Conservation (phyloP, 2,113 vertebrate species). For the Lonchura striata region DNA sequence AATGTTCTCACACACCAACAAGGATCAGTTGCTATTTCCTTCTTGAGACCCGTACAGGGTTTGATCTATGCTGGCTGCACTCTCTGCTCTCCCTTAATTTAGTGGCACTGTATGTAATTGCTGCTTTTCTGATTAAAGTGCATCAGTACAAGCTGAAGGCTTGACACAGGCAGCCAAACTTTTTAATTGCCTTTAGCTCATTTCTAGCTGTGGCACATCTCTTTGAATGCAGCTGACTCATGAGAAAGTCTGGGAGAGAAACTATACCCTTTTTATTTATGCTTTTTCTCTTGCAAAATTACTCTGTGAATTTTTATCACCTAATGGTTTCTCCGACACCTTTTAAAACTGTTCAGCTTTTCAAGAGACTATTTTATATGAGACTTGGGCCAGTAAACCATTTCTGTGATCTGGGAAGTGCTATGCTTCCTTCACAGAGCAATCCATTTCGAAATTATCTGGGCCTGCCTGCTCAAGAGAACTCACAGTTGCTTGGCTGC, state of each 20-base stretch:
- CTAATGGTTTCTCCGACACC: conserved; percentile 32
- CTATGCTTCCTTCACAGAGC: neutral
- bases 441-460: conserved; percentile 43
- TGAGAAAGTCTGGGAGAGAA: neutral
- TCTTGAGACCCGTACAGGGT: neutral
- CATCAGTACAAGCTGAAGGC: neutral
- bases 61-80: neutral
- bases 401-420: conserved; percentile 8
- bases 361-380: conserved; percentile 14
- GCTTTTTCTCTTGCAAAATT: conserved; percentile 24
- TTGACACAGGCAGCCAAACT: neutral
- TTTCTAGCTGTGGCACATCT: neutral
- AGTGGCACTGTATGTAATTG: neutral
- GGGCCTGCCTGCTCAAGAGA: neutral
- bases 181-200: conserved; percentile 3
- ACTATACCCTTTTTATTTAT: neutral
- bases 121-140: conserved; percentile 7
- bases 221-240: neutral
- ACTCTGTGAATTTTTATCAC: conserved; percentile 27
- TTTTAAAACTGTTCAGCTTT: conserved; percentile 31
- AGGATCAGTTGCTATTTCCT: neutral
- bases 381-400: neutral
- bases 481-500: neutral
- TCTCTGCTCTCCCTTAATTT: neutral
- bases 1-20: neutral